Conservation (phyloP, 2,888 invertebrate species). For the Rotaria macrura region DNA sequence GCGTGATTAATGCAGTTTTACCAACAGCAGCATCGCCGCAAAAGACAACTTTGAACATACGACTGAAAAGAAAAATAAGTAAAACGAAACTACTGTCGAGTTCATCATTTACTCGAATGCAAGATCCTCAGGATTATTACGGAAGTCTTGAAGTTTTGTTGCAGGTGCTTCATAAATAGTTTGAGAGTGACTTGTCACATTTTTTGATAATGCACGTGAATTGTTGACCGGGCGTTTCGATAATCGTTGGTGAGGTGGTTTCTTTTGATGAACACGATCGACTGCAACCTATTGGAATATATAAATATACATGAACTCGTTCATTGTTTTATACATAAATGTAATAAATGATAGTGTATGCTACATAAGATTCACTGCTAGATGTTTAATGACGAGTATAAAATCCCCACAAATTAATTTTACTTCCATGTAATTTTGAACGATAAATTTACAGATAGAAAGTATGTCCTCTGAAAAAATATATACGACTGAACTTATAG, state of each 20-base stretch:
- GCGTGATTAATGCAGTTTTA: conserved; percentile 57
- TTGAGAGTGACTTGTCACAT: neutral
- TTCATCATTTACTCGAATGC: neutral
- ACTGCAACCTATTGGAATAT: neutral
- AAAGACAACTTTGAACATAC: conserved; percentile 58
- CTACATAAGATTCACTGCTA: too few relatives aligned
- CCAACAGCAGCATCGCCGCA: conserved; percentile 58
- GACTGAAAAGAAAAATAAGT: conserved; percentile 19
- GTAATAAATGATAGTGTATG: too few relatives aligned
- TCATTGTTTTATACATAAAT: too few relatives aligned
- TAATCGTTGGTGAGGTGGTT: neutral
- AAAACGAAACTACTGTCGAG: neutral
- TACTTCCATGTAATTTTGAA: too few relatives aligned
- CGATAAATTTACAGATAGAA: too few relatives aligned
- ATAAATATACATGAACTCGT: neutral
- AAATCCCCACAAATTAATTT: too few relatives aligned
- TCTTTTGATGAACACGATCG: neutral
- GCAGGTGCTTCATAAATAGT: neutral
- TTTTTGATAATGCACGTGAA: neutral
- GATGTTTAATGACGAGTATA: too few relatives aligned
- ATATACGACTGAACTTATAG: too few relatives aligned
- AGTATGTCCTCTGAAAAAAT: too few relatives aligned
- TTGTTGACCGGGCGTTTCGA: neutral
- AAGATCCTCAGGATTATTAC: neutral
- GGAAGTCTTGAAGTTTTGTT: too few relatives aligned